Base-by-base conservation (phyloP, 2,888 invertebrate species). In the Celastrina argiolus region DNA sequence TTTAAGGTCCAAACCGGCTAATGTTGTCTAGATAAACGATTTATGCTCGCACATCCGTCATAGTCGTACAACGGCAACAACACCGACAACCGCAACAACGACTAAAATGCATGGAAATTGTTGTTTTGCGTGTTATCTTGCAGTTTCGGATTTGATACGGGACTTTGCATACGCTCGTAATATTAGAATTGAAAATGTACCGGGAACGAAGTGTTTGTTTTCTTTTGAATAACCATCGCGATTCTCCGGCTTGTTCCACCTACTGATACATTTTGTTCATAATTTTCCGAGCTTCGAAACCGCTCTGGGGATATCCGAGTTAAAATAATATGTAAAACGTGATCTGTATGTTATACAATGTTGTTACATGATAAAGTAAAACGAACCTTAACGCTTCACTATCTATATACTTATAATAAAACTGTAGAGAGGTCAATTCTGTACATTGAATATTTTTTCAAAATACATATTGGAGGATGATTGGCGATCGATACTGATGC, bases 31-130 rank as follows among this genome's bases (percentile, higher is more conserved):
- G 59, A 22, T 59, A 61, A 61, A 36, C 18, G 61, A 39, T 61
- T 61, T 61, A 61, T 61, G 61, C 16, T 36, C 61, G 61, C 61
- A 36, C 61, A 61, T 61, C 39, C 61, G 39, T 61, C 61, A 61
- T 61, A 39, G 14, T 61, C 7, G 16, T 36, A 51, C 51, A 22
- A 51, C 45, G 31, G 31, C 31, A 18, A 18, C 51, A 51, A 51
- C 51, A 5, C 51, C 12, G 51, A 1, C 51, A 51, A 36, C 22
- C 5, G 2, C 59, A 14, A 36, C 61, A 61, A 22, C 61, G 39
- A 12, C 61, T 56, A 16, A 58, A 58, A 58, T 58, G 61, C 61
- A 39, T 61, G 61, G 61, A 39, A 61, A 61, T 61, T 36, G 61
- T 61, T 39, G 61, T 18, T 61, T 61, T 36, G 61, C 61, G 61